Conservation (phyloP, 2,888 invertebrate genomes). For the Abscondita cerata region DNA sequence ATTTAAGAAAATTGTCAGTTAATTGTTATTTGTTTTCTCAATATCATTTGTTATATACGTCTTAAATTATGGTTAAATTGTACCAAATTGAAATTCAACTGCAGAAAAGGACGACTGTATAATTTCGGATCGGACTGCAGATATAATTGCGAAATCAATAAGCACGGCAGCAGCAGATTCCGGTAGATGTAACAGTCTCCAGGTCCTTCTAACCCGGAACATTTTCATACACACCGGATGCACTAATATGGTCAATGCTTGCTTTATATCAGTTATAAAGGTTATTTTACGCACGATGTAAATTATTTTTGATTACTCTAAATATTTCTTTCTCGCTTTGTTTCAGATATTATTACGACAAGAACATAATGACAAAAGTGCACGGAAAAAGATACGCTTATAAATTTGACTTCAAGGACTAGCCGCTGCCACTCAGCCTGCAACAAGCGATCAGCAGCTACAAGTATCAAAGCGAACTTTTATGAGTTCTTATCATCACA, state of each 20-base stretch:
- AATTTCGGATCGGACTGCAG: slow-evolving; percentile 46
- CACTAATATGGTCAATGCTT: slow-evolving; percentile 41
- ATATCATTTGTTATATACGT: no score
- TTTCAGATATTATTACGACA: slow-evolving; percentile 98
- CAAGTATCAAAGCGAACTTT: slow-evolving; percentile 97
- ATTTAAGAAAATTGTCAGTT: no score
- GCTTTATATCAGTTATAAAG: slow-evolving; percentile 15
- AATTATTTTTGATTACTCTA: not conserved
- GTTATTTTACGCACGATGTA: not conserved
- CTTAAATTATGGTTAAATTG: no score
- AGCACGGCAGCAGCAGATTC: slow-evolving; percentile 44
- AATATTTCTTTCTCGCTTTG: slow-evolving; percentile 7
- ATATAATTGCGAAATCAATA: slow-evolving; percentile 53
- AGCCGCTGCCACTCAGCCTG: slow-evolving; percentile 90
- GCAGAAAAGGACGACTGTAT: slow-evolving; percentile 27
- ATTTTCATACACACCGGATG: slow-evolving; percentile 46
- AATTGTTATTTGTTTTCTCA: no score
- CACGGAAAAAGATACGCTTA: slow-evolving; percentile 98
- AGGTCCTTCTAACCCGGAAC: slow-evolving; percentile 46
- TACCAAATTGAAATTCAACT: slow-evolving; percentile 8
- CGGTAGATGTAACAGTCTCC: slow-evolving; percentile 39
- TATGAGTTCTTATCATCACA: slow-evolving; percentile 90
- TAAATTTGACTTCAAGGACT: slow-evolving; percentile 97
- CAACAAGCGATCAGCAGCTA: slow-evolving; percentile 88
- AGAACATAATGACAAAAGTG: slow-evolving; percentile 99